Percentiles rank a stretch among this genome's conserved stretches.
These are phyloP conservation scores for Drosophila putrida DNA, from an alignment of 2,888 invertebrate genomes.

Conservation along the genomic window DNA sequence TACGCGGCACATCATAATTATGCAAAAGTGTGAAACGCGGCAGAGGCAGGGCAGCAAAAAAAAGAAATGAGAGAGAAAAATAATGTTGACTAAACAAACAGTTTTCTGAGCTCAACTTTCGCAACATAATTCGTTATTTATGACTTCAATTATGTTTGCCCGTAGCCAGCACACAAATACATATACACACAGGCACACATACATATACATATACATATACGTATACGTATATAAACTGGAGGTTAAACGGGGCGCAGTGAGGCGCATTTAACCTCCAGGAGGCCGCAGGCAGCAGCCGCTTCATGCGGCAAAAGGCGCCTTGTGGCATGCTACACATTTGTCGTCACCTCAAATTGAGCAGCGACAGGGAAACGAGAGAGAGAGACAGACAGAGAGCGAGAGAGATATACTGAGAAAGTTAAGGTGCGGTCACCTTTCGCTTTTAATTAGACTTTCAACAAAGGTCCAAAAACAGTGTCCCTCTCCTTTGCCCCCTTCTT, in stretches of 20 bases:
- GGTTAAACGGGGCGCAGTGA: conserved; percentile 73
- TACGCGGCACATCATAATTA: conserved; percentile 68
- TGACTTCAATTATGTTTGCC: conserved; percentile 81
- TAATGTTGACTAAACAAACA: conserved; percentile 69
- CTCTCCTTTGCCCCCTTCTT: neutral
- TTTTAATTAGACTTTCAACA: conserved; percentile 66
- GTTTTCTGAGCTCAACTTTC: conserved; percentile 66
- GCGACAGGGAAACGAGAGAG: conserved; percentile 5
- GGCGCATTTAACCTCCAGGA: conserved; percentile 62
- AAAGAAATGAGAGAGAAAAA: conserved; percentile 19
- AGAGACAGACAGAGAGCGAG: neutral
- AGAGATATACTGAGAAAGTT: conserved; percentile 21
- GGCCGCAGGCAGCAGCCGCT: conserved; percentile 42
- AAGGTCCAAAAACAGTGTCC: conserved; percentile 35
- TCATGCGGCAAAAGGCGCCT: conserved; percentile 46
- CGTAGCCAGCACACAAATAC: conserved; percentile 55
- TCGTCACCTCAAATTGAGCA: conserved; percentile 55
- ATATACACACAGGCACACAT: conserved; percentile 27
- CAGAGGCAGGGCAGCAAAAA: conserved; percentile 5
- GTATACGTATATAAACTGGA: conserved; percentile 34
- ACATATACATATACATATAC: conserved; percentile 18
- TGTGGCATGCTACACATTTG: conserved; percentile 63
- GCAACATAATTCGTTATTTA: conserved; percentile 81
- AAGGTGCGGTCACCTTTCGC: conserved; percentile 63
- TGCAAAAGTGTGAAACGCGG: conserved; percentile 75